phyloP scores from a whole-genome alignment of 35 echinoderm and acorn worm genomes.

The Eucidaris tribuloides region DNA sequence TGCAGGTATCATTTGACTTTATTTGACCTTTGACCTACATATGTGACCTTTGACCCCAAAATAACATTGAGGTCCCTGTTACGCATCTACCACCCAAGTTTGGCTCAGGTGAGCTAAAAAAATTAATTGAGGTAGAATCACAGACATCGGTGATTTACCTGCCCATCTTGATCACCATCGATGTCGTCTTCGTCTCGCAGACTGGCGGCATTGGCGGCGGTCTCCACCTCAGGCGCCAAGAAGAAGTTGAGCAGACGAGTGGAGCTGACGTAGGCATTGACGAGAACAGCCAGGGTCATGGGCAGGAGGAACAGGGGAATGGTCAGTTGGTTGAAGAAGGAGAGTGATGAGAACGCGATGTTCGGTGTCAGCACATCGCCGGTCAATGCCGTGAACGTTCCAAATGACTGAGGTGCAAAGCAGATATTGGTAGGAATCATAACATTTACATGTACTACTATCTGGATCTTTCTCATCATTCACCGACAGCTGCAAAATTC shows the following conservation, averaged over 20 bases:
- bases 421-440: no score
- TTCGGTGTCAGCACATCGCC: constrained; percentile 30
- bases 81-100: no score
- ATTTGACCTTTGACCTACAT: no score
- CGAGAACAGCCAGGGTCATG: constrained; percentile 39
- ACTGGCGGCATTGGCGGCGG: not conserved
- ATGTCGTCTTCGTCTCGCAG: not conserved
- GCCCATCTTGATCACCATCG: not conserved
- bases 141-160: not conserved
- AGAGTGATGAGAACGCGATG: constrained; percentile 60
- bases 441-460: no score
- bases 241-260: constrained; percentile 54
- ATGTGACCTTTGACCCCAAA: no score
- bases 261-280: constrained; percentile 66
- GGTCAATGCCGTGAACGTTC: constrained; percentile 28
- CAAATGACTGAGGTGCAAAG: constrained; percentile 42
- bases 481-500: no score
- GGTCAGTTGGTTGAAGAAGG: constrained; percentile 65
- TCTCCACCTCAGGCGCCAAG: constrained; percentile 53
- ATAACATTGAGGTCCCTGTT: no score
- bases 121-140: no score
- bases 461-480: no score
- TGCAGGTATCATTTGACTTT: no score
- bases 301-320: constrained; percentile 61
- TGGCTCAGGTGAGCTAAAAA: no score